Evolutionary conservation across 2,888 invertebrate genomes (phyloP).

Genomic region (Lasioglossum calceatum): DNA sequence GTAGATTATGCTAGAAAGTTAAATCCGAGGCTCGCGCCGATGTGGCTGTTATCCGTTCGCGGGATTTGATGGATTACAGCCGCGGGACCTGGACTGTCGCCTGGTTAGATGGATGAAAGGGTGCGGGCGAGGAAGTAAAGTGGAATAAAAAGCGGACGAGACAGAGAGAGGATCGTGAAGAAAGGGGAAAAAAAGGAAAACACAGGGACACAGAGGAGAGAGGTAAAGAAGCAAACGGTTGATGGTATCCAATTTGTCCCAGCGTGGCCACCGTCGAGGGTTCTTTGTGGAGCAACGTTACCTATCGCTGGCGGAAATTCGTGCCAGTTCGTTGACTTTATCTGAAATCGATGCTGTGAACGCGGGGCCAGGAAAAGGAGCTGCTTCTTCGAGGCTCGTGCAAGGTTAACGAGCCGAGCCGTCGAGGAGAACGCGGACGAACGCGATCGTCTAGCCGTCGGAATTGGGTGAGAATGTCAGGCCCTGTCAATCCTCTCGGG

Average conservation of each 20-base stretch:
- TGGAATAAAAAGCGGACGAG: conserved; percentile 14
- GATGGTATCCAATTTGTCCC: conserved; percentile 66
- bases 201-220: conserved; percentile 19
- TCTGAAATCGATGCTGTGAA: conserved; percentile 67
- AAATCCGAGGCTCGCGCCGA: conserved; percentile 30
- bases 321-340: conserved; percentile 72
- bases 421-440: conserved; percentile 13
- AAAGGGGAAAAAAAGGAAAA: neutral
- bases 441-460: conserved; percentile 18
- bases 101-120: conserved; percentile 56
- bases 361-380: conserved; percentile 41
- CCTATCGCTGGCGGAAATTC: conserved; percentile 61
- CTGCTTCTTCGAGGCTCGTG: conserved; percentile 36
- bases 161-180: neutral
- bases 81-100: conserved; percentile 51
- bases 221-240: conserved; percentile 33
- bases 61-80: conserved; percentile 70
- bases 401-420: conserved; percentile 65
- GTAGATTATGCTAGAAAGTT: conserved; percentile 47
- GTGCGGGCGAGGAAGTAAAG: conserved; percentile 17
- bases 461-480: conserved; percentile 37
- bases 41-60: conserved; percentile 40
- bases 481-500: neutral
- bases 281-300: conserved; percentile 42
- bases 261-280: conserved; percentile 13